These are phyloP conservation scores for Petrocephalus sullivani DNA, from an alignment of 2,797 vertebrate species.

Conservation along the genomic window DNA sequence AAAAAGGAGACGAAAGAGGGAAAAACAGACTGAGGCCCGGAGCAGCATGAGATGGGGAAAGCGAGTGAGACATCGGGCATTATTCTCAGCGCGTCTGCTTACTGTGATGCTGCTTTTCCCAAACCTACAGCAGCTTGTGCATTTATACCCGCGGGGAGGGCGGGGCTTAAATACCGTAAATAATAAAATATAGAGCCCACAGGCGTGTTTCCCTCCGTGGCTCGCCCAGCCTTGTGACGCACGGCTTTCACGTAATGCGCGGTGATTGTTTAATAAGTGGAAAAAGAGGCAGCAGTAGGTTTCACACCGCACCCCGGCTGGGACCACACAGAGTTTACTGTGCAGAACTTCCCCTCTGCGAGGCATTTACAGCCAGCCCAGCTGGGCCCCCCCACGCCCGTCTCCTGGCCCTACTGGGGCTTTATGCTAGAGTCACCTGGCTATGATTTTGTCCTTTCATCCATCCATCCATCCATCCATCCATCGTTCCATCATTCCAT, in stretches of 20 bases:
- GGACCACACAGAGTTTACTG: slow-evolving; percentile 57
- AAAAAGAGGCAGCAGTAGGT: slow-evolving; percentile 42
- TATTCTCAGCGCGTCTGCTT: neutral
- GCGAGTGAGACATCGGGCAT: too few species aligned
- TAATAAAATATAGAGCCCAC: neutral
- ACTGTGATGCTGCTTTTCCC: neutral
- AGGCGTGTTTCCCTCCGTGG: neutral
- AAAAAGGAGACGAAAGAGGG: too few species aligned
- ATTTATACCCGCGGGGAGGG: neutral
- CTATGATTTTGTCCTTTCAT: slow-evolving; percentile 23
- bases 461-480: neutral
- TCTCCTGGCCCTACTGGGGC: slow-evolving; percentile 52
- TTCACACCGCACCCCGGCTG: slow-evolving; percentile 45
- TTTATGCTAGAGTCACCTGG: slow-evolving; percentile 44
- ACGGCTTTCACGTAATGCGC: neutral
- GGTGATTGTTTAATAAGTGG: slow-evolving; percentile 44
- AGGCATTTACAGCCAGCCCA: slow-evolving; percentile 44
- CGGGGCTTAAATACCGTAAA: neutral
- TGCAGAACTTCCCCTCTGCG: slow-evolving; percentile 46
- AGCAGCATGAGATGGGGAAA: neutral
- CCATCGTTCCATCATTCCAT: neutral
- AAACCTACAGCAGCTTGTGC: neutral
- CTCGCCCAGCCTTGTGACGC: neutral
- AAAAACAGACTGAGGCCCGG: neutral
- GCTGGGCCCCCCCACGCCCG: slow-evolving; percentile 46